Evolutionary conservation across 1,140 invertebrate species (phyloP), one percentile per base, ranked within the genome.

Genomic region (Mercenaria mercenaria): DNA sequence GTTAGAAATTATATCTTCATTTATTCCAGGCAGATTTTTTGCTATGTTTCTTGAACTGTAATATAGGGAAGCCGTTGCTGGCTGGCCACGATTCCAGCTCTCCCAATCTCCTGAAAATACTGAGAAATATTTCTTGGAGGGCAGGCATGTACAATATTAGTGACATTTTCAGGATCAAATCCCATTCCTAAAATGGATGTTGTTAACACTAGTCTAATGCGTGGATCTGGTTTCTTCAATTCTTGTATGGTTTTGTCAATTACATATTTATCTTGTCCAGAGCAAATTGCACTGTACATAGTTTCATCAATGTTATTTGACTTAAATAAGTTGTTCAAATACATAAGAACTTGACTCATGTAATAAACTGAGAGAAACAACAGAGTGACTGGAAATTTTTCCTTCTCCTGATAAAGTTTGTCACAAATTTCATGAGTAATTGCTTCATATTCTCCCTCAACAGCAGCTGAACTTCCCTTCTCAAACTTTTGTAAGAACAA

Each of bases 41-140:
- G 85, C 74, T 39, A 80, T 80, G 76, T 88, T 80, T 88, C 76
- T 88, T 43, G 50, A 34, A 67, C 34, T 64, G 52, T 79, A 88
- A 80, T 79, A 88, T 32, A 88, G 59, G 39, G 76, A 64, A 26
- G 50, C 84, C 15, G 18, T 79, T 10, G 50, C 8, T 26, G 26
- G 13, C 34, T 77, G 84, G 23, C 72, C 84, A 39, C 84, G 29
- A 18, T 56, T 20, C 56, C 84, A 26, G 72, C 69, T 43, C 69
- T 77, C 18, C 84, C 84, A 61, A 87, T 79, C 29, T 87, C 84
- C 39, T 86, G 84, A 11, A 86, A 61, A 77, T 87, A 87, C 39
- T 87, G 84, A 20, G 72, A 47, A 2, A 79, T 26, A 32, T 56
- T 77, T 64, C 84, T 59, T 87, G 84, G 72, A 13, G 84, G 74